These are phyloP conservation scores for Drosophila busckii DNA, from an alignment of 1,140 invertebrate genomes.

Conservation along the genomic window DNA sequence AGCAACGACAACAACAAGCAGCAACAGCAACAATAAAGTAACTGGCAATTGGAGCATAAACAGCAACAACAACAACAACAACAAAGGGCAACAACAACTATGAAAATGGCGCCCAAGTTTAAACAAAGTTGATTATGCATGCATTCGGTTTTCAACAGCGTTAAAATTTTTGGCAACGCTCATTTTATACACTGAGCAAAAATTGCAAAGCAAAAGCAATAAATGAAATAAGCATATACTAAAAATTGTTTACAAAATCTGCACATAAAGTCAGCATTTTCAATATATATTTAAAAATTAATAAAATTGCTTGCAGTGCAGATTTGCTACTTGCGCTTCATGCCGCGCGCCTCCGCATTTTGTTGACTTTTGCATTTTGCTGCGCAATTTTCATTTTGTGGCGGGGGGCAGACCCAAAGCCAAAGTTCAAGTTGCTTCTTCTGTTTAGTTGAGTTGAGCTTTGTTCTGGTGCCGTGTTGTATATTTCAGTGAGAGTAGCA, in stretches of 20 bases:
- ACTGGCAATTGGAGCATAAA: slow-evolving; percentile 63
- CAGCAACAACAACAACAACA: slow-evolving; percentile 22
- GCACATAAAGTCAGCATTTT: too few species aligned
- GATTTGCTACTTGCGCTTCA: background rate
- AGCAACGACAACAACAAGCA: slow-evolving; percentile 26
- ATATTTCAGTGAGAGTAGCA: background rate
- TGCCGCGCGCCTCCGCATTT: slow-evolving; percentile 23
- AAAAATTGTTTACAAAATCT: too few species aligned
- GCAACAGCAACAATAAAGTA: slow-evolving; percentile 10
- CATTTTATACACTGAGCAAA: too few species aligned
- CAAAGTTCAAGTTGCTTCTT: slow-evolving; percentile 64
- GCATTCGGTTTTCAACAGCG: slow-evolving; percentile 71
- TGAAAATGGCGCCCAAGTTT: slow-evolving; percentile 63
- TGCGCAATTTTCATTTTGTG: slow-evolving; percentile 74
- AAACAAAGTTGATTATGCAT: slow-evolving; percentile 77
- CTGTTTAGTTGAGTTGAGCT: slow-evolving; percentile 25
- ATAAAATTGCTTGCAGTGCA: too few species aligned
- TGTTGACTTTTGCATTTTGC: slow-evolving; percentile 77
- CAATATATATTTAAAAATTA: too few species aligned
- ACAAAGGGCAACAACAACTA: slow-evolving; percentile 40
- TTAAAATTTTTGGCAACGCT: slow-evolving; percentile 69
- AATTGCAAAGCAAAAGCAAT: too few species aligned
- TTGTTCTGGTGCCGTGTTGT: slow-evolving; percentile 28
- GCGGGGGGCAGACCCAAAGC: too few species aligned
- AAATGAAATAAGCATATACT: too few species aligned